Base-by-base conservation (phyloP, 2,113 vertebrate species). In the Microtus oregoni region DNA sequence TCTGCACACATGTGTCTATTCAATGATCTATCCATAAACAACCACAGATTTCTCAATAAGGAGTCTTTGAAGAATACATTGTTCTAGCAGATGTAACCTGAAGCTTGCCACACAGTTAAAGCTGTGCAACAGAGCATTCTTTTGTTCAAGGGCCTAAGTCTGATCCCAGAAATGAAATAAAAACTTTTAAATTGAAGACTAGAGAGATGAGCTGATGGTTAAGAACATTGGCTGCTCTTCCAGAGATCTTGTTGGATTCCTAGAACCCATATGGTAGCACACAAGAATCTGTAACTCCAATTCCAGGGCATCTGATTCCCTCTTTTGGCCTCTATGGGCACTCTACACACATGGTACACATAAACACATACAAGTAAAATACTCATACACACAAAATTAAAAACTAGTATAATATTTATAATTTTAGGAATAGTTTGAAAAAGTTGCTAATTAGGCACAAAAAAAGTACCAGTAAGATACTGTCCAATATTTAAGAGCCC, bases 61-160 rank as follows among this genome's bases (percentile, higher is more conserved):
- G 17, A 78, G 2, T 44, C 38, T 78, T 75, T 85, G 73, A 96
- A 93, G 12, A 87, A 30, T 19, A 63, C 95, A 9, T 97, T 78
- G 55, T 75, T 86, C 96, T 89, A 68, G 35, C 55, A 86, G 75
- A 78, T 30, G 83, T 44, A 47, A 12, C 2, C 41, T 58, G 79
- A 91, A 89, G 7, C 35, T 24, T 32, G 50, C n/a, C 67, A 35
- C 47, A 87, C 0, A 75, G n/a, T 9, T 52, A 78, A 82, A 50
- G 38, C 19, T 22, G 22, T 38, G n/a, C 20, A 11, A 55, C n/a
- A 83, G 52, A 61, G 22, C n/a, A 83, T 41, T 63, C 58, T 30
- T 41, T 17, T 38, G 32, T 22, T 24, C 20, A 38, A 38, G 52
- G 24, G 22, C 20, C 20, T 38, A 41, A 61, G 38, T 65, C 58